A percentile compares a stretch with the other conserved stretches of the same genome.
Conservation (phyloP, 2,113 vertebrate species). For the Pedionomus torquatus region DNA sequence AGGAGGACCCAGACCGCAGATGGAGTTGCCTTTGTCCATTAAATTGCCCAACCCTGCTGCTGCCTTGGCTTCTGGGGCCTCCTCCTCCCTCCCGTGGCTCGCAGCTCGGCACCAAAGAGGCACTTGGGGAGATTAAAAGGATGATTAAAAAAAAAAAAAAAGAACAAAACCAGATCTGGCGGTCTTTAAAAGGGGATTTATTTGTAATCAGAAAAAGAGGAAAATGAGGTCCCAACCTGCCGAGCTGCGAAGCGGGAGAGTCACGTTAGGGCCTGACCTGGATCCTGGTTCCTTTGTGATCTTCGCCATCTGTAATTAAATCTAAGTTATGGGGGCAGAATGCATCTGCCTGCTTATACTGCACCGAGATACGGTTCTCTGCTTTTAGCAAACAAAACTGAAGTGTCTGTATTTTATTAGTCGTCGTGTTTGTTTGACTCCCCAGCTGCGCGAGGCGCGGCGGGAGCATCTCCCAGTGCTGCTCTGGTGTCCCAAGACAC, state of each 20-base stretch:
- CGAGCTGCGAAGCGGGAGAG: rapidly evolving
- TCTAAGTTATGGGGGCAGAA: background rate
- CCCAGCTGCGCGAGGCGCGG: background rate
- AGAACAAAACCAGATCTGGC: background rate
- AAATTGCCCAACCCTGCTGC: background rate
- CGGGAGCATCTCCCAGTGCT: rapidly evolving
- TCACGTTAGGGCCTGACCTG: background rate
- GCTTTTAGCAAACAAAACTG: background rate
- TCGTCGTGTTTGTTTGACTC: rapidly evolving
- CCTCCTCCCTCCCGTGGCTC: background rate
- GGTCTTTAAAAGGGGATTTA: conserved; percentile 4
- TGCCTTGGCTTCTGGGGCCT: background rate
- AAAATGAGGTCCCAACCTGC: background rate
- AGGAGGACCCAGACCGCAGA: background rate
- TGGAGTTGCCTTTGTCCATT: background rate
- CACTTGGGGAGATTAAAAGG: background rate
- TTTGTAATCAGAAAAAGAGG: background rate
- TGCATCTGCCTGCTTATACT: background rate
- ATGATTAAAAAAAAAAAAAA: conserved; percentile 20
- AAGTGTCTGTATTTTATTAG: background rate
- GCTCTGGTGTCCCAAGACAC: background rate
- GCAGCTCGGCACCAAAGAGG: background rate
- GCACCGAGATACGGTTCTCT: rapidly evolving
- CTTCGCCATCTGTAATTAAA: background rate
- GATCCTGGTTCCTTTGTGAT: background rate